Evolutionary conservation across 2,797 vertebrate genomes (phyloP).

Genomic region (Malurus leucopterus): DNA sequence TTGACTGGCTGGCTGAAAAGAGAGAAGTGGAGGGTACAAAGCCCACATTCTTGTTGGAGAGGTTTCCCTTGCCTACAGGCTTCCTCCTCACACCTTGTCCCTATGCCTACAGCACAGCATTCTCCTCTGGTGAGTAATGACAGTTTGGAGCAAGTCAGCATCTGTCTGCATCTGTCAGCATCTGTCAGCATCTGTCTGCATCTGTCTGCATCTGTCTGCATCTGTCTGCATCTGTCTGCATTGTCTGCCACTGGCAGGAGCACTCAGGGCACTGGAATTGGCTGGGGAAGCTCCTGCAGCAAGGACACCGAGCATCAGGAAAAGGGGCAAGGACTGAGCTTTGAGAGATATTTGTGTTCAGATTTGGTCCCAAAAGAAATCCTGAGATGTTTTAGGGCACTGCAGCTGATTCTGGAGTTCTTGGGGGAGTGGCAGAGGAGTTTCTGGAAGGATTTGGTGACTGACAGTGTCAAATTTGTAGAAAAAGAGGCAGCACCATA

Average conservation of each 20-base stretch:
- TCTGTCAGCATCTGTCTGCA: neutral
- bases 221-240: neutral
- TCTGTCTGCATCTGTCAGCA: neutral
- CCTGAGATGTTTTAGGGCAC: neutral
- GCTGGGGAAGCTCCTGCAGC: neutral
- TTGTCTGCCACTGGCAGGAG: neutral
- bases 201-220: neutral
- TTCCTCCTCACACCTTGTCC: neutral
- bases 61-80: neutral
- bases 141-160: neutral
- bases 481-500: neutral
- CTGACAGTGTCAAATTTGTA: neutral
- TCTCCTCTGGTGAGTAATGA: neutral
- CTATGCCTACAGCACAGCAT: neutral
- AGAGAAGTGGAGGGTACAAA: conserved; percentile 13
- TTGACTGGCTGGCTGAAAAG: conserved; percentile 6
- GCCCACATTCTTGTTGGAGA: conserved; percentile 14
- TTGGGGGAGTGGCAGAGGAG: neutral
- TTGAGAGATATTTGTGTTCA: neutral
- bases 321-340: neutral
- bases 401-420: neutral
- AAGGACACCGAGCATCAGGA: no score
- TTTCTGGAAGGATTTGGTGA: neutral
- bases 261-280: neutral
- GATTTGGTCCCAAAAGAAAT: neutral